Evolutionary conservation across 2,797 vertebrate species (phyloP), one percentile per base, ranked within the genome.

Genomic region (Amphiprion clarkii): DNA sequence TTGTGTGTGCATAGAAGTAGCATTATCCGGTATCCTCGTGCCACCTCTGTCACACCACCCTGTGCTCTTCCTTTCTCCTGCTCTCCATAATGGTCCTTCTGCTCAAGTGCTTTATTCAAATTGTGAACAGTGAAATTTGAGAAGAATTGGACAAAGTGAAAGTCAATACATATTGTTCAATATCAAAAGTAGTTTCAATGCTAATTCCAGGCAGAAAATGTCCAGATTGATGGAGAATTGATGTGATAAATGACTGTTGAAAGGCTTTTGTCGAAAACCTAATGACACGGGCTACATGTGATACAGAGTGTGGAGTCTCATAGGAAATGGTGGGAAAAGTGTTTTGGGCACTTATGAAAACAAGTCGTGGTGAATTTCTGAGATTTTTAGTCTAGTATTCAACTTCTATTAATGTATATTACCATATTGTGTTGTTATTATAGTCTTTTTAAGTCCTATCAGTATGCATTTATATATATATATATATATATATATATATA

Each of bases 111-210:
- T 63, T 64, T 59, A 76, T 59, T 67, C 17, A 53, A 53, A 74
- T 23, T 29, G 33, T 51, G 36, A 61, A 60, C 1, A 21, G 36
- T 42, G 36, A 54, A 39, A 73, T 66, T 57, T 55, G 25, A 78
- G 72, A 81, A 46, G 14, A 72, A 67, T 59, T 31, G 36, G 14
- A 60, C 51, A 42, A 68, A 85, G 59, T 74, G 55, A 75, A 88
- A 74, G 58, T 83, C 77, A 33, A 82, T 86, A 44, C 16, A 17
- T 67, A 79, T 59, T 68, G 48, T 23, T 67, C 62, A 31, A 71
- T 77, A 71, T 72, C 39, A 58, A 71, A 61, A 83, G 64, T 21
- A 56, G 31, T 70, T 63, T 66, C 16, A 4, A 27, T 66, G 51
- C 67, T 77, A 39, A 39, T 75, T 74, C 56, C 48, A 81, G 27